Evolutionary conservation across 2,113 vertebrate species (phyloP), one percentile per base, ranked within the genome.

Genomic region (Oceanites oceanicus): DNA sequence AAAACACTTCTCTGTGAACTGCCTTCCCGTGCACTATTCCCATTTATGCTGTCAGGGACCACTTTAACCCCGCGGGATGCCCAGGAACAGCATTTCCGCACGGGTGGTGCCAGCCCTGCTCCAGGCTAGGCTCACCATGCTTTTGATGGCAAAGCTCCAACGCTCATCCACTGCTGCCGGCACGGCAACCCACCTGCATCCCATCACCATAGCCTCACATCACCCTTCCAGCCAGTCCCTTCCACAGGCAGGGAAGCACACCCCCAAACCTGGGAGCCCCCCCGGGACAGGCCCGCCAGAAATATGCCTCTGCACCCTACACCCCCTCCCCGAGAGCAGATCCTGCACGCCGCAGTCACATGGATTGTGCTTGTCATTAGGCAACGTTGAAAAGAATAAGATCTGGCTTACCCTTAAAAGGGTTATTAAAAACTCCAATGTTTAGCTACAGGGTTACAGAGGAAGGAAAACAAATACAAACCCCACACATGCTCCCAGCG

Each of bases 1-100:
- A 95, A 93, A 95, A 95, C 90, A 30, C 49, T 82, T 55, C 95
- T 95, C 90, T 94, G 95, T 94, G 74, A 94, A 67, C 53, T 0
- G 7, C 50, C 45, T 56, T 78, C 38, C 75, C 38, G 10, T 0
- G 34, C 3, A 1, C 62, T 15, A 5, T 50, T 88, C 79, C 79
- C 58, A 4, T 36, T 23, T 4, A 38, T 36, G 26, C 29, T 0
- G 0, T 15, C n/a, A 25, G 71, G 34, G n/a, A 67, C 45, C 52
- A 15, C 40, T 36, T 66, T 45, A 78, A 82, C 72, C 53, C 45
- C 1, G 1, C 1, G 0, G 26, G 27, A 38, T 38, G 53, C 62
- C 47, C 55, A 42, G 29, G 58, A 19, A 5, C 49, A 27, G 84
- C 50, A 8, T 22, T 79, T 63, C 84, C 56, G 47, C 30, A 3